Conservation (phyloP, 92 coral and sea anemone genomes). For the Palythoa caribaeorum region DNA sequence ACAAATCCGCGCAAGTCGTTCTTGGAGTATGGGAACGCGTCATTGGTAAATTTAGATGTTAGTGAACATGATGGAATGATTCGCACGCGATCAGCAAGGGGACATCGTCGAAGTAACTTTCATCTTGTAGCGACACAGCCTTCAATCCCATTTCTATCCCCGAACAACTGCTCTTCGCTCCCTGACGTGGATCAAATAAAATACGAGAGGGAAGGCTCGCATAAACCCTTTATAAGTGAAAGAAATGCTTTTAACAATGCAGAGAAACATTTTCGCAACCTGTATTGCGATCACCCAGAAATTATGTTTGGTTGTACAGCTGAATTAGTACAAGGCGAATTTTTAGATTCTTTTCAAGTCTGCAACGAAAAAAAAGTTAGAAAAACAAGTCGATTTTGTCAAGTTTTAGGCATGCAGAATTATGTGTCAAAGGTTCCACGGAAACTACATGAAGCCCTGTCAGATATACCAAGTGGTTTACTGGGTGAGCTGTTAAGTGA, state of each 20-base stretch:
- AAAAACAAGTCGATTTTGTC: background rate
- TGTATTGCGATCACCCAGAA: slow-evolving; percentile 67
- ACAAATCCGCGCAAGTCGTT: slow-evolving; percentile 72
- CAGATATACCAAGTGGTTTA: slow-evolving; percentile 71
- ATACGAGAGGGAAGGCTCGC: background rate
- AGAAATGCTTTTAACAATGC: background rate
- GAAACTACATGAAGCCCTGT: slow-evolving; percentile 42
- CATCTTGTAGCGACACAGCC: slow-evolving; percentile 68
- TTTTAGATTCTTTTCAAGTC: background rate
- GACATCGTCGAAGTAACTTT: slow-evolving; percentile 32
- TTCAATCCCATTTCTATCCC: slow-evolving; percentile 75
- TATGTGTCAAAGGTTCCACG: background rate
- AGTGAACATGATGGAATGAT: slow-evolving; percentile 47
- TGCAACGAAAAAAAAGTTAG: background rate
- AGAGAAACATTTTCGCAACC: slow-evolving; percentile 54
- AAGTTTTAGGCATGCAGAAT: background rate
- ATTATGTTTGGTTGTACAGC: slow-evolving; percentile 55
- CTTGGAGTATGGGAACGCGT: slow-evolving; percentile 86
- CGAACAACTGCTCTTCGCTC: slow-evolving; percentile 55
- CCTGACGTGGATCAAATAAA: slow-evolving; percentile 32
- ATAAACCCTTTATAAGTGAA: background rate
- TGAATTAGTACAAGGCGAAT: slow-evolving; percentile 61
- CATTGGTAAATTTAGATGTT: slow-evolving; percentile 67
- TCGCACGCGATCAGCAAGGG: slow-evolving; percentile 60
- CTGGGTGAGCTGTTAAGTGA: slow-evolving; percentile 69